These are phyloP conservation scores for Actinemys pallida DNA, from an alignment of 2,113 vertebrate species.

Conservation along the genomic window DNA sequence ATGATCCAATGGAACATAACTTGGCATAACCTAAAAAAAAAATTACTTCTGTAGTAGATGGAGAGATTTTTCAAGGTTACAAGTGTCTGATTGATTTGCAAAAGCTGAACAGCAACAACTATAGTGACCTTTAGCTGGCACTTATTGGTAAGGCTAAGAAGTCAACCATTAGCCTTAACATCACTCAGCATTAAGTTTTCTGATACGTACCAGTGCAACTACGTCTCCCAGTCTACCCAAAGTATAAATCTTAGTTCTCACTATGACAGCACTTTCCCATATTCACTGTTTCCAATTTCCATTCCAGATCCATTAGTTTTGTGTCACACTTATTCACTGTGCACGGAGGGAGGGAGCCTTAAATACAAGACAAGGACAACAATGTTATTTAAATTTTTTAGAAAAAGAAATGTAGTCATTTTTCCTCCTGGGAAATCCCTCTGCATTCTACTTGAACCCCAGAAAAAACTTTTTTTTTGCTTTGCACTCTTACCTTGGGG, in stretches of 20 bases:
- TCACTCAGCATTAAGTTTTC: not conserved
- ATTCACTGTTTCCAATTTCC: not conserved
- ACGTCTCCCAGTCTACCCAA: rapidly evolving
- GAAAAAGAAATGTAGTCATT: not conserved
- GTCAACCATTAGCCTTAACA: not conserved
- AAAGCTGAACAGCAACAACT: not conserved
- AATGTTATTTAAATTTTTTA: not conserved
- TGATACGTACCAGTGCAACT: rapidly evolving
- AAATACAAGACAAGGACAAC: not conserved
- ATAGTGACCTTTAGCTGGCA: not conserved
- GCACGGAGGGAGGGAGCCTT: not conserved
- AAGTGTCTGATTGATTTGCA: not conserved
- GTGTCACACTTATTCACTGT: not conserved
- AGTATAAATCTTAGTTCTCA: rapidly evolving
- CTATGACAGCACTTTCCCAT: not conserved
- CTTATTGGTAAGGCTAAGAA: not conserved
- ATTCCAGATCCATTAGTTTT: not conserved
- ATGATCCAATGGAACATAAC: conserved; percentile 13
- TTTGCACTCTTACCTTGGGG: not conserved
- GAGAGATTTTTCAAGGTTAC: conserved; percentile 56
- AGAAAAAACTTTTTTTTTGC: not conserved
- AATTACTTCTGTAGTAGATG: conserved; percentile 1
- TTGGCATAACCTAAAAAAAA: conserved; percentile 5
- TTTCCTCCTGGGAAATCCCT: not conserved
- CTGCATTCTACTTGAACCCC: not conserved